Evolutionary conservation across 2,797 vertebrate genomes (phyloP), one percentile per base, ranked within the genome.

Genomic region (Neoniphon sammara): DNA sequence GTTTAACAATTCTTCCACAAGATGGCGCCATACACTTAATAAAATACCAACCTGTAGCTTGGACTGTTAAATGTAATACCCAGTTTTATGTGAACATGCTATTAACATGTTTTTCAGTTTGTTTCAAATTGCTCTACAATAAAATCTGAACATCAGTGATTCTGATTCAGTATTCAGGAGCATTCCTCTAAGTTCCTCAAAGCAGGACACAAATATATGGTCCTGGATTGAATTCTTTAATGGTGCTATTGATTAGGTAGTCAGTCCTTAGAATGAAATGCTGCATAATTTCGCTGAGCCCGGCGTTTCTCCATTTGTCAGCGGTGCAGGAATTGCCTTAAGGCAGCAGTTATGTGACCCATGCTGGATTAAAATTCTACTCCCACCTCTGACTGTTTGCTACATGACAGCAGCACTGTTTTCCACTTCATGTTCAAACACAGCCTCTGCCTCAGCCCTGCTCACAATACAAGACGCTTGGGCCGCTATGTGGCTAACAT

Each of bases 211-310:
- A 30, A 44, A 56, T 18, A 23, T 31, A 7, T 18, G 58, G 31
- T 1, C 42, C 78, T 87, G 79, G 81, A 77, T 78, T 62, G 67
- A 88, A 82, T 90, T 59, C 71, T 64, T 82, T 73, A 80, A 80
- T 84, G 84, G 84, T 73, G 66, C 59, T 83, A 85, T 85, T 82
- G 85, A 86, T 89, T 84, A 54, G 55, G 58, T 69, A 46, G 78
- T 66, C 78, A 88, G 82, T 46, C 7, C 68, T 82, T 77, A 73
- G 87, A 86, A 88, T 90, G 77, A 93, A 88, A 84, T 78, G 70
- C 80, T 75, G 46, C 58, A 82, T 76, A 85, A 69, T 87, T 83
- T 61, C 55, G 78, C 70, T 74, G 68, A 80, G 56, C 17, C 2
- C 39, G 59, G 23, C 55, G 42, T 17, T 81, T 46, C 67, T 78